These are phyloP conservation scores for Akabosia matsudoensis DNA, from an alignment of 1,140 invertebrate genomes.

Conservation along the genomic window DNA sequence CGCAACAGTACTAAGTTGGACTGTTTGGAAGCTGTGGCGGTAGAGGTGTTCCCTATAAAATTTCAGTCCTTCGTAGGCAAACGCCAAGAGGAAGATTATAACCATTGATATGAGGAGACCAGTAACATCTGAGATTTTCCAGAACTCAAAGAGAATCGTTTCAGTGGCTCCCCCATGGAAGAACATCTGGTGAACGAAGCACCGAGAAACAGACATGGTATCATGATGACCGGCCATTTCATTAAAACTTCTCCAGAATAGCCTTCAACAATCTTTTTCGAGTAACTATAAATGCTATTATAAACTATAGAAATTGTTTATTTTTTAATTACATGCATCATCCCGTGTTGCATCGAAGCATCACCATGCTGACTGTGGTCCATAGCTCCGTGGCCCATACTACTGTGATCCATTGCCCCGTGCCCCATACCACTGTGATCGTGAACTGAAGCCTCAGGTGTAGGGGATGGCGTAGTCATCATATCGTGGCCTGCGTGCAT, in stretches of 20 bases:
- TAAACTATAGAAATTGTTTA: background rate
- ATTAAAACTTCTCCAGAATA: background rate
- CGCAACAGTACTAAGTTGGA: conserved; percentile 38
- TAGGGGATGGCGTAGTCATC: background rate
- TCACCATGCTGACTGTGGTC: background rate
- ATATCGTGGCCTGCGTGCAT: background rate
- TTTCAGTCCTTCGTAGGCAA: conserved; percentile 53
- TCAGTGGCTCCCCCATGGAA: conserved; percentile 50
- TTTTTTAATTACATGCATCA: conserved; percentile 19
- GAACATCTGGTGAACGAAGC: conserved; percentile 50
- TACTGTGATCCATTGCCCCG: background rate
- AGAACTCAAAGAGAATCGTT: conserved; percentile 49
- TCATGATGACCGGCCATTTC: no score
- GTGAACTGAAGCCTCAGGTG: background rate
- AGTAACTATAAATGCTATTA: background rate
- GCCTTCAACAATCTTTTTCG: background rate
- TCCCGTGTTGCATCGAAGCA: background rate
- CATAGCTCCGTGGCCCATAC: background rate
- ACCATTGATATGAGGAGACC: conserved; percentile 51
- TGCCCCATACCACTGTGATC: background rate
- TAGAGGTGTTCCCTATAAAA: conserved; percentile 47
- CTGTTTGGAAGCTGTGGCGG: conserved; percentile 36
- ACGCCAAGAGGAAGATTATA: conserved; percentile 52
- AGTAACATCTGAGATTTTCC: conserved; percentile 45
- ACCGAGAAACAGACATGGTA: background rate